A percentile compares a stretch with the other conserved stretches of the same genome.
phyloP scores from a whole-genome alignment of 2,113 vertebrate species.

The Pundamilia nyererei region DNA sequence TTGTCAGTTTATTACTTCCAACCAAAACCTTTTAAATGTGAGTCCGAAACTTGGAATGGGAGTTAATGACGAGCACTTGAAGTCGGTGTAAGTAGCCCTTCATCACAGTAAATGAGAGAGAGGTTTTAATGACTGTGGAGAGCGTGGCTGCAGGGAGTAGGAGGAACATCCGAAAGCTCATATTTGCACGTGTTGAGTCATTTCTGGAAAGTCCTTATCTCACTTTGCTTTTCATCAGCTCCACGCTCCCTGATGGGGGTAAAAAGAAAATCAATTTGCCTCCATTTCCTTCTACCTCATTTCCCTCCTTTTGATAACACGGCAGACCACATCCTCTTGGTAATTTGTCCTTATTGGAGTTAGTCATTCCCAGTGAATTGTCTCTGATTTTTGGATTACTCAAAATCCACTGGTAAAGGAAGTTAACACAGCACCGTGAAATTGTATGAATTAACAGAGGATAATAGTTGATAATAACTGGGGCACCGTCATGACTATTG shows the following conservation, averaged over 20 bases:
- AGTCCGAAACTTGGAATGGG: neutral
- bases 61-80: conserved; percentile 1
- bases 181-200: conserved; percentile 35
- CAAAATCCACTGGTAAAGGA: conserved; percentile 12
- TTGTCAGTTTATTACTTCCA: neutral
- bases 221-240: conserved; percentile 37
- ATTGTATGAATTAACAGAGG: conserved; percentile 31
- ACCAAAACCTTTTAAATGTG: neutral
- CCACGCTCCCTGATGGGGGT: neutral
- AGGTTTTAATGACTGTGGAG: conserved; percentile 10
- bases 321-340: neutral
- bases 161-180: conserved; percentile 14
- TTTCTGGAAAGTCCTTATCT: conserved; percentile 39
- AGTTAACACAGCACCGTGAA: conserved; percentile 9
- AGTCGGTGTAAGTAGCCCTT: neutral
- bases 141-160: neutral
- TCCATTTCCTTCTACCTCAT: conserved; percentile 17
- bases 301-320: conserved; percentile 24
- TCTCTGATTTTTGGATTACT: conserved; percentile 20
- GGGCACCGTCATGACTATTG: neutral
- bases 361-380: neutral
- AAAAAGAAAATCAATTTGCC: conserved; percentile 23
- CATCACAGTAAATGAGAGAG: neutral
- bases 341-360: neutral
- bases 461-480: neutral